Conservation (phyloP, 2,888 invertebrate species). For the Galeruca laticollis region DNA sequence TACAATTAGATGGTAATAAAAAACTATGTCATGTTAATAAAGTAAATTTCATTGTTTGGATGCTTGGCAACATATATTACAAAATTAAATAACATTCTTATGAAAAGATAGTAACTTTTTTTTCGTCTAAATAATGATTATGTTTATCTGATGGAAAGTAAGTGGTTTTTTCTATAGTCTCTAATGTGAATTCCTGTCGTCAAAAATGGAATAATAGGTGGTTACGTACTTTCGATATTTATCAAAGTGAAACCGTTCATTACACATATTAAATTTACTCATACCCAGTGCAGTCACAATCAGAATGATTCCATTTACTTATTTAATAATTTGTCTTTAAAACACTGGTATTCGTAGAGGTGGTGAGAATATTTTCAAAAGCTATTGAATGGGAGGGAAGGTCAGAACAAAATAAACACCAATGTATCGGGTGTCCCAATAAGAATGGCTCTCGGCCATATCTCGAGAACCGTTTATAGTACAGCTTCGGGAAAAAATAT, state of each 20-base stretch:
- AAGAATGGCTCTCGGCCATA: no score
- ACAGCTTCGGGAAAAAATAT: no score
- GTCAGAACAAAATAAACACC: no score
- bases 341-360: no score
- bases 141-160: conserved; percentile 28
- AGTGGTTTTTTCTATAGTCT: conserved; percentile 22
- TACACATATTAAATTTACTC: conserved; percentile 28
- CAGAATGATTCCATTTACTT: neutral
- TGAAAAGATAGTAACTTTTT: conserved; percentile 9
- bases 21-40: conserved; percentile 3
- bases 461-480: no score
- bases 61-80: neutral
- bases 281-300: neutral
- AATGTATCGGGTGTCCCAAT: no score
- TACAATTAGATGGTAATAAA: neutral
- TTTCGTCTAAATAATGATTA: conserved; percentile 17
- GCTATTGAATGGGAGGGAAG: no score
- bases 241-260: conserved; percentile 33
- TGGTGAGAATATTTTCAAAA: no score
- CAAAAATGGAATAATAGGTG: conserved; percentile 29
- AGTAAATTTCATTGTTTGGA: neutral
- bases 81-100: conserved; percentile 10
- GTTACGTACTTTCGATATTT: conserved; percentile 33
- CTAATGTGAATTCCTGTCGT: conserved; percentile 24
- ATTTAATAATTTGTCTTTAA: neutral